phyloP scores from a whole-genome alignment of 2,888 invertebrate species.

The Lithophane leautieri region DNA sequence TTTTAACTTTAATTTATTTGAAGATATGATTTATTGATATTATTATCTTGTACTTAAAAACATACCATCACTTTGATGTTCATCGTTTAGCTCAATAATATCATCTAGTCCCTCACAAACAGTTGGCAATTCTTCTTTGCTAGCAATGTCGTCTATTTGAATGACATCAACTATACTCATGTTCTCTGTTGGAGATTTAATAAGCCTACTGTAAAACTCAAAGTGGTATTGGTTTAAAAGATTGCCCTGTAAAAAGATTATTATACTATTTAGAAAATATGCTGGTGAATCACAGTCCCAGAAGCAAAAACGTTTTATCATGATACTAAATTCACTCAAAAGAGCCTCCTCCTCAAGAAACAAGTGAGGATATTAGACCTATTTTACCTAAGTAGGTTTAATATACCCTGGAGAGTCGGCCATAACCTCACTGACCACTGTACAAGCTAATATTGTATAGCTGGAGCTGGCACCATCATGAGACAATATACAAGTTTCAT shows the following conservation, averaged over 20 bases:
- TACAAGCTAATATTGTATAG: too few species aligned
- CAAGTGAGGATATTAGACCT: too few species aligned
- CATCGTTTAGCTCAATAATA: not conserved
- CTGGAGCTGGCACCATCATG: too few species aligned
- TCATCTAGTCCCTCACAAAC: not conserved
- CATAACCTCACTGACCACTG: too few species aligned
- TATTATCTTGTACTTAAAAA: conserved; percentile 1
- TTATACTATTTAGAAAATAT: not conserved
- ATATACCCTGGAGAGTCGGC: too few species aligned
- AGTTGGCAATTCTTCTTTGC: not conserved
- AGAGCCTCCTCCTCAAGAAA: not conserved
- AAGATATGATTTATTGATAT: not conserved
- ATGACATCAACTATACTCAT: not conserved
- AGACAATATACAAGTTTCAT: too few species aligned
- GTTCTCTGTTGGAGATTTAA: not conserved
- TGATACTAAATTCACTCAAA: not conserved
- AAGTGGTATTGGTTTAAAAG: not conserved
- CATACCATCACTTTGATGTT: not conserved
- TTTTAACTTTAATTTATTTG: too few species aligned
- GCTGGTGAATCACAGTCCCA: not conserved
- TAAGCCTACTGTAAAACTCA: not conserved
- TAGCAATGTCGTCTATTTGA: not conserved
- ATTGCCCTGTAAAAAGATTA: not conserved
- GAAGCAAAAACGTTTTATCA: not conserved
- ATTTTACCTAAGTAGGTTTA: too few species aligned